Conservation (phyloP, 2,888 invertebrate genomes). For the Malachius bipustulatus region DNA sequence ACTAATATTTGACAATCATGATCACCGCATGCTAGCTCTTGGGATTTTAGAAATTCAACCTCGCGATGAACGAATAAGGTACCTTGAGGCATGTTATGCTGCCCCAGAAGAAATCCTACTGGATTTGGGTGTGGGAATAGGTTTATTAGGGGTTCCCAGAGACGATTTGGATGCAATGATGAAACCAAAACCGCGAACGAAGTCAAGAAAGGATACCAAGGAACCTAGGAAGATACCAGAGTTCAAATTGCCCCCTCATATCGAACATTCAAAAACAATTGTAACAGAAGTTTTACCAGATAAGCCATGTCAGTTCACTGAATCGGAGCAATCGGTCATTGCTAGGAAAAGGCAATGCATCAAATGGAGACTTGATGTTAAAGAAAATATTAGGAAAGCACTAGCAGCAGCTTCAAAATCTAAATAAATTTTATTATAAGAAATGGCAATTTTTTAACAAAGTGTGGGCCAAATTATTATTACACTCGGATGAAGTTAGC, state of each 20-base stretch:
- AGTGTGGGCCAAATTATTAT: too few relatives aligned
- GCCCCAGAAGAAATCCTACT: conserved; percentile 43
- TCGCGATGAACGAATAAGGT: conserved; percentile 37
- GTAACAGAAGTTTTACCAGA: too few relatives aligned
- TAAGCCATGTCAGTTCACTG: too few relatives aligned
- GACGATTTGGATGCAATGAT: conserved; percentile 47
- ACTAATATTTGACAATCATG: conserved; percentile 45
- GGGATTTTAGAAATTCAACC: conserved; percentile 35
- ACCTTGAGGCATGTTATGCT: conserved; percentile 42
- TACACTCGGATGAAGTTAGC: too few relatives aligned
- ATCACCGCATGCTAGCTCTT: conserved; percentile 46
- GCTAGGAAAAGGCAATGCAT: too few relatives aligned
- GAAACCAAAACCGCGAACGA: conserved; percentile 27
- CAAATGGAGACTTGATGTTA: too few relatives aligned
- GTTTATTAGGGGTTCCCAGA: conserved; percentile 48
- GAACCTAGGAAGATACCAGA: conserved; percentile 20
- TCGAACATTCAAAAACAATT: background rate
- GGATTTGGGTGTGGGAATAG: conserved; percentile 40
- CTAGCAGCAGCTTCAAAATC: too few relatives aligned
- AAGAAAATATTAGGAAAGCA: too few relatives aligned
- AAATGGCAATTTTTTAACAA: too few relatives aligned
- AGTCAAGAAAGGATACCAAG: conserved; percentile 20
- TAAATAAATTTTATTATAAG: too few relatives aligned
- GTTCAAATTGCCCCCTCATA: conserved; percentile 27
- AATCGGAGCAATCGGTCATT: too few relatives aligned